A percentile compares a stretch with the other conserved stretches of the same genome.
Conservation (phyloP, 2,888 invertebrate species). For the Syritta pipiens region DNA sequence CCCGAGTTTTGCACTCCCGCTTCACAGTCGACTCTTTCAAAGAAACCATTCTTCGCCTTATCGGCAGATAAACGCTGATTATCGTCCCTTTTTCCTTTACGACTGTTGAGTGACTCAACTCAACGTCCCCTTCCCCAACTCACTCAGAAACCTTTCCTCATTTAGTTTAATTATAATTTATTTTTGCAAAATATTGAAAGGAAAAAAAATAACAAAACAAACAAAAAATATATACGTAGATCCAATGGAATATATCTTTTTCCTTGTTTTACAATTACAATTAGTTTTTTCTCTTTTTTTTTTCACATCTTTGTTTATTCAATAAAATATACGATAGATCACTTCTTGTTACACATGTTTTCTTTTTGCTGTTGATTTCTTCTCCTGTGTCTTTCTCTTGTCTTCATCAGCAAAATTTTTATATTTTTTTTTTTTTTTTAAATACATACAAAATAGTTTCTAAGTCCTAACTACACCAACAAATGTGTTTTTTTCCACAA, state of each 20-base stretch:
- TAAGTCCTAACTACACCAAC: conserved; percentile 57
- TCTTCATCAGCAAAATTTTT: neutral
- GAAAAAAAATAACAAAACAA: conserved; percentile 33
- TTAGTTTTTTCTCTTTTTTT: conserved; percentile 18
- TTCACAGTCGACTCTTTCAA: too few species aligned
- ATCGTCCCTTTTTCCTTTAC: too few species aligned
- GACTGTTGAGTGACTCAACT: too few species aligned
- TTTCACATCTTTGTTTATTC: too few species aligned
- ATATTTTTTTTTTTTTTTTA: conserved; percentile 8
- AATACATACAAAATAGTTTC: conserved; percentile 66
- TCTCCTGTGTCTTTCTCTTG: neutral
- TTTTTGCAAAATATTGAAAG: conserved; percentile 53
- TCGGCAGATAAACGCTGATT: too few species aligned
- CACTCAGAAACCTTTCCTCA: neutral
- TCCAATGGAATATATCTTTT: conserved; percentile 25
- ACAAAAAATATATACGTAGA: conserved; percentile 3
- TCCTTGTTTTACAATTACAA: conserved; percentile 17
- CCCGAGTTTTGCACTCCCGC: too few species aligned
- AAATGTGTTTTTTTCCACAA: conserved; percentile 1
- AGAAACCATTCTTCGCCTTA: too few species aligned
- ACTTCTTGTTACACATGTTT: conserved; percentile 27
- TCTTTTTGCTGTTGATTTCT: neutral
- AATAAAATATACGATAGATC: conserved; percentile 48
- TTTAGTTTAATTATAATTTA: conserved; percentile 56
- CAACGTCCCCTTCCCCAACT: neutral